A percentile compares a stretch with the other conserved stretches of the same genome.
These are phyloP conservation scores for Phyllotreta striolata DNA, from an alignment of 2,888 invertebrate genomes.

Conservation along the genomic window DNA sequence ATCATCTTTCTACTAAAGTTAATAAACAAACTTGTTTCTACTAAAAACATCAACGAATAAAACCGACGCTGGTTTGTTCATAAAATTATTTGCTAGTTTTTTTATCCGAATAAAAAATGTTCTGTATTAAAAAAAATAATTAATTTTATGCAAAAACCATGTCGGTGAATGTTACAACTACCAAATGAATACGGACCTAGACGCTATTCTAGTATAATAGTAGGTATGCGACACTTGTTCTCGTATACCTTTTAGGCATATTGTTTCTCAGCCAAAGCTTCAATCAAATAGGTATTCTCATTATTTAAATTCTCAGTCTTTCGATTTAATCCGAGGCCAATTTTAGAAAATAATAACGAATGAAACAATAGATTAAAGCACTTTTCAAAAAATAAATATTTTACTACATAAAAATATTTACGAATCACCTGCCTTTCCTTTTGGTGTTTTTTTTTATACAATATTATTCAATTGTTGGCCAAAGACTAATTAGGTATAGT, in stretches of 20 bases:
- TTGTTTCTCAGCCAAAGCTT: not conserved
- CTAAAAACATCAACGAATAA: slow-evolving; percentile 22
- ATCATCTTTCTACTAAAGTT: slow-evolving; percentile 13
- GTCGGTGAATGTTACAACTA: slow-evolving; percentile 22
- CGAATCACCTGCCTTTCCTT: not conserved
- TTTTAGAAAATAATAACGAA: not conserved
- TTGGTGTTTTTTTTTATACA: not conserved
- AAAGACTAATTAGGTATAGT: slow-evolving; percentile 5
- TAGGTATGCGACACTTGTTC: slow-evolving; percentile 1
- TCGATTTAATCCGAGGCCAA: slow-evolving; percentile 15
- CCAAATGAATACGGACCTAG: slow-evolving; percentile 32
- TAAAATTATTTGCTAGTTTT: slow-evolving; percentile 8
- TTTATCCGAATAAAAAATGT: slow-evolving; percentile 6
- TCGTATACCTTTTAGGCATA: not conserved
- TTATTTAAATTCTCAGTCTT: slow-evolving; percentile 28
- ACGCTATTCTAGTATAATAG: slow-evolving; percentile 12
- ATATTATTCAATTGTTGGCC: slow-evolving; percentile 4
- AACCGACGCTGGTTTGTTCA: not conserved
- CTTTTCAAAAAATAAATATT: no score
- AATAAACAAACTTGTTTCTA: slow-evolving; percentile 24
- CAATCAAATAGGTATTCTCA: slow-evolving; percentile 11
- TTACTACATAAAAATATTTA: not conserved
- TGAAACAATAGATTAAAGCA: no score
- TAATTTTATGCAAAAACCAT: slow-evolving; percentile 6
- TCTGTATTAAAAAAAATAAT: no score